phyloP scores from a whole-genome alignment of 2,113 vertebrate species.

The Chinchilla lanigera region DNA sequence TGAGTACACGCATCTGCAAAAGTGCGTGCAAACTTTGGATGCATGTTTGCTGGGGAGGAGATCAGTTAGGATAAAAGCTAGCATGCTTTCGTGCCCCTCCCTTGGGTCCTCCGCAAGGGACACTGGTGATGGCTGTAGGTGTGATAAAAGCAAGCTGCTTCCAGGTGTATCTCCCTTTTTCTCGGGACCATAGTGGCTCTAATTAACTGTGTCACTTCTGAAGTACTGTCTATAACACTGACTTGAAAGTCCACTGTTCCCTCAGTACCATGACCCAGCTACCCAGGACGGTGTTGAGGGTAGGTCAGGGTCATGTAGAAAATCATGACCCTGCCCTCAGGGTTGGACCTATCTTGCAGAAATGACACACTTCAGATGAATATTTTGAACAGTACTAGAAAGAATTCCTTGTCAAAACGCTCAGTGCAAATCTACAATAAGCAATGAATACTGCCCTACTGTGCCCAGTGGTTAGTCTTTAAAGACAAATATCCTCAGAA shows the following conservation, averaged over 20 bases:
- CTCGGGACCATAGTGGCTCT: not conserved
- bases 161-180: not conserved
- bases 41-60: not conserved
- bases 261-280: not conserved
- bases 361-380: not conserved
- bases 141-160: not conserved
- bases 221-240: not conserved
- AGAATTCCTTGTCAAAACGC: not conserved
- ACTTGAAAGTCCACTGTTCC: not conserved
- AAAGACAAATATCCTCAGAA: not conserved
- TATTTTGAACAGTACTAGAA: not conserved
- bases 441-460: not conserved
- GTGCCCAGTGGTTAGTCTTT: not conserved
- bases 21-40: not conserved
- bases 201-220: not conserved
- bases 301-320: not conserved
- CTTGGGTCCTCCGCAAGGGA: rapidly evolving
- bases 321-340: not conserved
- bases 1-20: slow-evolving; percentile 69
- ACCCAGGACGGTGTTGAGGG: rapidly evolving
- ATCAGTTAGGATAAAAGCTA: not conserved
- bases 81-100: rapidly evolving
- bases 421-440: not conserved
- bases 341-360: not conserved
- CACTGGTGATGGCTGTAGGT: not conserved